Percentiles rank a stretch among this genome's conserved stretches.
phyloP scores from a whole-genome alignment of 2,888 invertebrate species.

The Sphecodes monilicornis region DNA sequence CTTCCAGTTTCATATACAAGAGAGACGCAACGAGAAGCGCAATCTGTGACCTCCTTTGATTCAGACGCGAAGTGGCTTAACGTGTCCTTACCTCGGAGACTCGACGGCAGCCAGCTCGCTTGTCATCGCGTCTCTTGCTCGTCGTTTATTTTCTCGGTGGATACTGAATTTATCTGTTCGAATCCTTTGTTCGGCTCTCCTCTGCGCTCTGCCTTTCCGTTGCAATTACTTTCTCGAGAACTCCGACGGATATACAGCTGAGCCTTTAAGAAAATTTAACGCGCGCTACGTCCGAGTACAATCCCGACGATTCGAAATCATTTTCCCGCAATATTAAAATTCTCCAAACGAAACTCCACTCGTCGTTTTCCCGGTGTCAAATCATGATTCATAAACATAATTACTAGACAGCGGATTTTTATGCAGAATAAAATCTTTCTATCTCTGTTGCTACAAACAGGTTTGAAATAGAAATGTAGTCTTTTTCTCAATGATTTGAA shows the following conservation, averaged over 20 bases:
- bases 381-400: too few species aligned
- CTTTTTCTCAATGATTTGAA: too few species aligned
- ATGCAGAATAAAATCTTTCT: background rate
- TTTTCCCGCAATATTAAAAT: background rate
- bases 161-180: constrained; percentile 10
- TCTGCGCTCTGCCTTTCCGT: background rate
- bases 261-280: background rate
- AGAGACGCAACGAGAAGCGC: background rate
- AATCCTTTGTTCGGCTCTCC: background rate
- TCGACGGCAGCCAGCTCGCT: background rate
- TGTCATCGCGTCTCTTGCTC: background rate
- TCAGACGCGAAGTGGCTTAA: constrained; percentile 15
- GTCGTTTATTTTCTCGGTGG: background rate
- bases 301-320: background rate
- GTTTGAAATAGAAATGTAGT: too few species aligned
- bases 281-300: background rate
- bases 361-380: too few species aligned
- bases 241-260: background rate
- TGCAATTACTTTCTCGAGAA: constrained; percentile 13
- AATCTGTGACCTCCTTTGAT: constrained; percentile 2
- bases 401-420: too few species aligned
- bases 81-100: background rate
- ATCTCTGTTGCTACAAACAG: too few species aligned
- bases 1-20: background rate
- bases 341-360: background rate